Evolutionary conservation across 2,888 invertebrate species (phyloP).

Genomic region (Adineta ricciae): DNA sequence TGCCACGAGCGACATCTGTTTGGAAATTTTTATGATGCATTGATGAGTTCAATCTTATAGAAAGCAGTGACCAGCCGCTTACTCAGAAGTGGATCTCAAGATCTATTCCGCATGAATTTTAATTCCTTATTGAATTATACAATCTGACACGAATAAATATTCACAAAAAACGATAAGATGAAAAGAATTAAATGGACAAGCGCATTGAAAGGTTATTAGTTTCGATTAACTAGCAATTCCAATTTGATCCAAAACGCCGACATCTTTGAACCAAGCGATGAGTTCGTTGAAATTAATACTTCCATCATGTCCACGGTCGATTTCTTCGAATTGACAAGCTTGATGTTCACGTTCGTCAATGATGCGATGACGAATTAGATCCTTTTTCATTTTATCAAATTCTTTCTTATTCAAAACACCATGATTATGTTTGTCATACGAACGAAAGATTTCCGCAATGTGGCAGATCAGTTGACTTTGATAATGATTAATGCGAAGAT

Average conservation of each 20-base stretch:
- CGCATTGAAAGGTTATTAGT: too few relatives aligned
- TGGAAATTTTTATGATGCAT: background rate
- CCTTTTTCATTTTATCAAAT: background rate
- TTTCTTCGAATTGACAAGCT: conserved; percentile 5
- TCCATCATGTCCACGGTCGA: conserved; percentile 18
- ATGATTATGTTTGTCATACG: background rate
- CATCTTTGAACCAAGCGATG: conserved; percentile 2
- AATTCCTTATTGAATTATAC: too few relatives aligned
- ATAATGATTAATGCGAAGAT: background rate
- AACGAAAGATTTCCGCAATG: background rate
- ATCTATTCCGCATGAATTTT: too few relatives aligned
- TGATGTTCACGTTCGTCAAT: background rate
- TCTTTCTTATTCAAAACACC: background rate
- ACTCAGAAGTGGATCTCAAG: too few relatives aligned
- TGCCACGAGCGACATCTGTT: background rate
- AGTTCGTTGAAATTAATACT: conserved; percentile 7
- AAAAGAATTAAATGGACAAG: too few relatives aligned
- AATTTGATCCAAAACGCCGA: background rate
- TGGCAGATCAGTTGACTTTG: background rate
- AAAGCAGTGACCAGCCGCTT: too few relatives aligned
- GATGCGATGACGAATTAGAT: background rate
- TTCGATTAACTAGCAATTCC: background rate
- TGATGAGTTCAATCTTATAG: background rate
- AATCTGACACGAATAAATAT: too few relatives aligned
- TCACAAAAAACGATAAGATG: too few relatives aligned